Base-by-base conservation (phyloP, 2,113 vertebrate genomes). In the Sapayoa aenigma region DNA sequence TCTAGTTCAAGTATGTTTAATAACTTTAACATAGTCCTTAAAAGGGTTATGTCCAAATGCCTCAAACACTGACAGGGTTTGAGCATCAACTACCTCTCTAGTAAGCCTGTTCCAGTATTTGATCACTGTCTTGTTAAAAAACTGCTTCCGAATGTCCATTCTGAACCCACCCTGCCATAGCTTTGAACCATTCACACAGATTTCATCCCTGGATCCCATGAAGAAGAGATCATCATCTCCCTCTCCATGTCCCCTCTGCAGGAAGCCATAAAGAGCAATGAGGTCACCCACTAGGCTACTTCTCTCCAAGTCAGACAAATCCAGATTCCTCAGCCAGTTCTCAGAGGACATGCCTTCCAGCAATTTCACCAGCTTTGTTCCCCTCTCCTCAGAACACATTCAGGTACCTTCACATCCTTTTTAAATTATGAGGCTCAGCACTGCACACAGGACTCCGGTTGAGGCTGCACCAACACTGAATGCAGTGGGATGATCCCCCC, bases 381-480 rank as follows among this genome's bases (percentile, higher is more conserved):
- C 20, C 20, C 25, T 68, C 21, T 30, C 62, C 53, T 55, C n/a
- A n/a, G 55, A 6, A 22, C 19, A 49, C 14, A 35, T 35, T 23
- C 30, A 41, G 1, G 25, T 25, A 19, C 11, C 55, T 35, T 41
- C 21, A 4, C n/a, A 47, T 3, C 39, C n/a, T 53, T 41, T 2
- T 25, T 5, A 7, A 14, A 25, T 3, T 22, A 13, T 49, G n/a
- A 19, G 56, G 12, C 23, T 19, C 46, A 6, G 46, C 55, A 6
- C 46, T 2, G 46, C 62, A 8, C 60, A 25, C 20, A 53, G 60
- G 52, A 9, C 28, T 37, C 52, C 13, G 24, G 39, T 28, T 16
- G 27, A 44, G 37, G 77, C 9, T 0, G 0, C 35, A 33, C 0
- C 42, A 53, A 0, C 0, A 8, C 82, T 41, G 14, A 23, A 17